Evolutionary conservation across 1,140 invertebrate species (phyloP).

Genomic region (Nephila pilipes): DNA sequence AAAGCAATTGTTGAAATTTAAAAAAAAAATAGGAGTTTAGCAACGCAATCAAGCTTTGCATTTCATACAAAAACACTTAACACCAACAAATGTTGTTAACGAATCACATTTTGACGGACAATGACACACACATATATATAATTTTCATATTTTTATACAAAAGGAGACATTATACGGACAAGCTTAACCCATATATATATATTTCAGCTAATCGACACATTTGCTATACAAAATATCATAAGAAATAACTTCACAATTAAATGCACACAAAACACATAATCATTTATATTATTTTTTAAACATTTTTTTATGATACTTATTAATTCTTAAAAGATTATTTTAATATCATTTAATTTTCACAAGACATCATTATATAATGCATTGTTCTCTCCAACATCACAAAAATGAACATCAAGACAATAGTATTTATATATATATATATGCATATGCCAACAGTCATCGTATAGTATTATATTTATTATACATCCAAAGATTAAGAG

Average conservation of each 20-base stretch:
- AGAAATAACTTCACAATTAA: background rate
- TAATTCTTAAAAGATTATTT: background rate
- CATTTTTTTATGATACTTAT: background rate
- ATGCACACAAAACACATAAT: conserved; percentile 1
- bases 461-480: background rate
- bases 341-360: background rate
- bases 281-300: background rate
- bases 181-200: background rate
- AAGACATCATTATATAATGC: background rate
- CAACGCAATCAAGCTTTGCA: conserved; percentile 27
- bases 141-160: background rate
- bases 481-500: background rate
- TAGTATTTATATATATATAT: background rate
- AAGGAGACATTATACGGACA: conserved; percentile 3
- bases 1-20: too few relatives aligned
- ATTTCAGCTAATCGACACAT: background rate
- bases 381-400: background rate
- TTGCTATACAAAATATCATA: conserved; percentile 1
- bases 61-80: background rate
- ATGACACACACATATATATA: background rate
- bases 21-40: too few relatives aligned
- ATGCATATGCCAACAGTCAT: background rate
- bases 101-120: background rate
- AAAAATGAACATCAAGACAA: background rate
- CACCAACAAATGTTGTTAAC: background rate